Evolutionary conservation across 2,888 invertebrate species (phyloP).

Genomic region (Diogma glabrata): DNA sequence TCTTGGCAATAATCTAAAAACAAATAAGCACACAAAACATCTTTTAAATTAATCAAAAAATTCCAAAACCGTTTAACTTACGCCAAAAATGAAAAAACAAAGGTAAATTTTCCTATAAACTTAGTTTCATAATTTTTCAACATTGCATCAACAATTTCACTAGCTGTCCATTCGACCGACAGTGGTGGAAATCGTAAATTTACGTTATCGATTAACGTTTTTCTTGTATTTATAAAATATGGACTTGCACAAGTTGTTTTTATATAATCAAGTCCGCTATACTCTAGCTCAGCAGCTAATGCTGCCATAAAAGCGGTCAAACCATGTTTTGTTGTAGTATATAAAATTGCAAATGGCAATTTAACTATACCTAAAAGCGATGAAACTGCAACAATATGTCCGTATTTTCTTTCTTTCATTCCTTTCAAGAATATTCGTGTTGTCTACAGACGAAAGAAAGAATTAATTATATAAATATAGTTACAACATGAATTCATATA

Average conservation of each 20-base stretch:
- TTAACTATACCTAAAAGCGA: slow-evolving; percentile 15
- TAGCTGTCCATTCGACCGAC: slow-evolving; percentile 2
- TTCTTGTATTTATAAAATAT: slow-evolving; percentile 1
- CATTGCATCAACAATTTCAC: background rate
- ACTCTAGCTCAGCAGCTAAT: background rate
- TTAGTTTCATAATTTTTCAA: background rate
- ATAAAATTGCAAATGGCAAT: background rate
- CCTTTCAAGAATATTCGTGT: slow-evolving; percentile 21
- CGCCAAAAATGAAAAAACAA: slow-evolving; percentile 2
- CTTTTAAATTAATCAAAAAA: background rate
- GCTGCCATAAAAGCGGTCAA: slow-evolving; percentile 4
- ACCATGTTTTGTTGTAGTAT: slow-evolving; percentile 5
- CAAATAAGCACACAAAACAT: background rate
- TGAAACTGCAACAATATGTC: slow-evolving; percentile 23
- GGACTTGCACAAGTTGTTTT: background rate
- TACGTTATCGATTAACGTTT: slow-evolving; percentile 2
- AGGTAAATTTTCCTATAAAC: background rate
- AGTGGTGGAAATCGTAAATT: slow-evolving; percentile 1
- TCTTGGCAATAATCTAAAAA: slow-evolving; percentile 5
- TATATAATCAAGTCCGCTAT: background rate
- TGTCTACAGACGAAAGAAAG: background rate
- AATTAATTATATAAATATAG: background rate
- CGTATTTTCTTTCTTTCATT: slow-evolving; percentile 21
- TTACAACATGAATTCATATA: slow-evolving; percentile 14
- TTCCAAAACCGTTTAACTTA: background rate